Percentiles rank a stretch among this genome's conserved stretches.
phyloP scores from a whole-genome alignment of 2,113 vertebrate species.

The Sinosuthora webbiana region DNA sequence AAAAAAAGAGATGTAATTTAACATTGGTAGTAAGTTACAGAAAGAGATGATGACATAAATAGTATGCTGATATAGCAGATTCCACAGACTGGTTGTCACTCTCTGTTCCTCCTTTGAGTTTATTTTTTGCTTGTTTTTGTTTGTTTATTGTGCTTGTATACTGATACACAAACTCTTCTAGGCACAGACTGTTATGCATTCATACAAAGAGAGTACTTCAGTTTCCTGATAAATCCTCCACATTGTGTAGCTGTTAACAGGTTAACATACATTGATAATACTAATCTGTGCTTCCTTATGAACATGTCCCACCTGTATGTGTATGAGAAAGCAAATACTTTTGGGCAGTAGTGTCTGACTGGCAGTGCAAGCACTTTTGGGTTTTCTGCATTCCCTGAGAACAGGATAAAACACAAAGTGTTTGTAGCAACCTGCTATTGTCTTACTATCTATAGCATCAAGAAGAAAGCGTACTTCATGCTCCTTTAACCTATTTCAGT shows the following conservation, averaged over 20 bases:
- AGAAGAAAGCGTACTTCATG: not conserved
- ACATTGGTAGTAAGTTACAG: not conserved
- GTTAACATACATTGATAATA: not conserved
- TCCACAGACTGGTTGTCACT: not conserved
- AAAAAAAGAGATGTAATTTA: not conserved
- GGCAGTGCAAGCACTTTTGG: not conserved
- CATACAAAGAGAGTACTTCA: not conserved
- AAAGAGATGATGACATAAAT: not conserved
- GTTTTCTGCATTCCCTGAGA: not conserved
- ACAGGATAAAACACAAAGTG: not conserved
- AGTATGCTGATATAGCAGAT: not conserved
- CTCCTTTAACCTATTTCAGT: not conserved
- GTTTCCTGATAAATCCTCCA: not conserved
- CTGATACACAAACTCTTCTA: not conserved
- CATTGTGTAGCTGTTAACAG: not conserved
- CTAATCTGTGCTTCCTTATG: not conserved
- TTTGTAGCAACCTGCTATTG: not conserved
- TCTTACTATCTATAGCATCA: not conserved
- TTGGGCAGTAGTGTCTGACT: not conserved
- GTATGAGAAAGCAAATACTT: not conserved
- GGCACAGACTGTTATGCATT: not conserved
- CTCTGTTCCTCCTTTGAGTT: not conserved
- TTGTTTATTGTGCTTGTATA: not conserved
- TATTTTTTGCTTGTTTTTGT: not conserved
- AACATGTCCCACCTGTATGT: not conserved